These are phyloP conservation scores for Encarsia formosa DNA, from an alignment of 2,888 invertebrate species.

Conservation along the genomic window DNA sequence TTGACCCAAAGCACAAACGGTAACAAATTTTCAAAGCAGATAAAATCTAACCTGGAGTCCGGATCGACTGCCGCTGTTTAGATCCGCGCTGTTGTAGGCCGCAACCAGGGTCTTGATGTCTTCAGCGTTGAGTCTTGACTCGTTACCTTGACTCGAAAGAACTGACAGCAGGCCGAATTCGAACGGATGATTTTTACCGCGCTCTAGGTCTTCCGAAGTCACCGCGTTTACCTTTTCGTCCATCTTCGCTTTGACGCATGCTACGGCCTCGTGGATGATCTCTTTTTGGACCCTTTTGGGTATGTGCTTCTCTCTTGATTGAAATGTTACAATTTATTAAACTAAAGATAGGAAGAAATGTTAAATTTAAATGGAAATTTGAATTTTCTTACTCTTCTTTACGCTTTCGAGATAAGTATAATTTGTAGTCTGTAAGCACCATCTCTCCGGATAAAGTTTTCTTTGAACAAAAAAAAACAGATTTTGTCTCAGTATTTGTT, in stretches of 20 bases:
- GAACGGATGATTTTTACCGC: conserved; percentile 4
- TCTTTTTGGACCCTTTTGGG: conserved; percentile 9
- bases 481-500: no score
- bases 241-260: conserved; percentile 5
- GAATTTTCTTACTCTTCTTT: conserved; percentile 12
- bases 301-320: conserved; percentile 1
- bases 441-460: not conserved
- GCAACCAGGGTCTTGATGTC: conserved; percentile 1
- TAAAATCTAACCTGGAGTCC: conserved; percentile 8
- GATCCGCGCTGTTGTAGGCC: not conserved
- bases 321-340: not conserved
- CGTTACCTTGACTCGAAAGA: not conserved
- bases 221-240: conserved; percentile 3
- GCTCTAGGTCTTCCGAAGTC: not conserved
- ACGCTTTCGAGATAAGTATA: conserved; percentile 7
- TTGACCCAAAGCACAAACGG: no score
- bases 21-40: no score
- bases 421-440: not conserved
- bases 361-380: not conserved
- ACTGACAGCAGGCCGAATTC: conserved; percentile 13
- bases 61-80: not conserved
- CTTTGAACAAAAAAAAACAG: no score
- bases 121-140: not conserved
- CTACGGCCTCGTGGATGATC: conserved; percentile 16
- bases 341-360: not conserved